A percentile compares a stretch with the other conserved stretches of the same genome.
These are phyloP conservation scores for Centrocercus urophasianus DNA, from an alignment of 2,113 vertebrate species.

Conservation along the genomic window DNA sequence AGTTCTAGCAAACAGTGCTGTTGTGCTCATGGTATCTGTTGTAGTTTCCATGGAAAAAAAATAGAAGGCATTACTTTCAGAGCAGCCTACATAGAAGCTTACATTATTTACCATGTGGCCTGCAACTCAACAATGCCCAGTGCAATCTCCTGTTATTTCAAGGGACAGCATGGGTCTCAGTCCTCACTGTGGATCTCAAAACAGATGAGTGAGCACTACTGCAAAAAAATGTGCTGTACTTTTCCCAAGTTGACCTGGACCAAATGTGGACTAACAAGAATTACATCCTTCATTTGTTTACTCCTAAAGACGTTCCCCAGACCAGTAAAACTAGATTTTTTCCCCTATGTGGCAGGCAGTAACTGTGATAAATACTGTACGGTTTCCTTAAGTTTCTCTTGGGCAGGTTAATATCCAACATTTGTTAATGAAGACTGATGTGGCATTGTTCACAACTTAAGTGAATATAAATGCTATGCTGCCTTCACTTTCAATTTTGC, in stretches of 20 bases:
- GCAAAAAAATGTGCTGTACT: fast-evolving
- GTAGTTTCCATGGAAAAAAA: no score
- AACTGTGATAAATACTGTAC: not conserved
- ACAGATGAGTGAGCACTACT: fast-evolving
- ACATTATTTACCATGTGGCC: not conserved
- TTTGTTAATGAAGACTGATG: not conserved
- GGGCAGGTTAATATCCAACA: not conserved
- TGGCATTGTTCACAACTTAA: not conserved
- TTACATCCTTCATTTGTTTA: not conserved
- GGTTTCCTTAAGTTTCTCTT: not conserved
- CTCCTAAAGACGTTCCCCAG: not conserved
- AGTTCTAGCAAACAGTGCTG: no score
- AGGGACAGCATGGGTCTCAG: not conserved
- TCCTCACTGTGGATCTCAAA: not conserved
- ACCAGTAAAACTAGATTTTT: not conserved
- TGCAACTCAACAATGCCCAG: not conserved
- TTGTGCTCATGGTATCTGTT: no score
- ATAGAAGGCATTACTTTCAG: no score
- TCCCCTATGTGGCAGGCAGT: not conserved
- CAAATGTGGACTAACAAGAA: not conserved
- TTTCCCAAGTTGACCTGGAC: not conserved
- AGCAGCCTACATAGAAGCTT: not conserved
- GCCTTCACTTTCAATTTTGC: not conserved
- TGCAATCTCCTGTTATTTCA: not conserved
- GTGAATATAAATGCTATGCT: not conserved